Percentiles rank a stretch among this genome's conserved stretches.
phyloP scores from a whole-genome alignment of 2,888 invertebrate genomes.

The Argynnis bischoffii region DNA sequence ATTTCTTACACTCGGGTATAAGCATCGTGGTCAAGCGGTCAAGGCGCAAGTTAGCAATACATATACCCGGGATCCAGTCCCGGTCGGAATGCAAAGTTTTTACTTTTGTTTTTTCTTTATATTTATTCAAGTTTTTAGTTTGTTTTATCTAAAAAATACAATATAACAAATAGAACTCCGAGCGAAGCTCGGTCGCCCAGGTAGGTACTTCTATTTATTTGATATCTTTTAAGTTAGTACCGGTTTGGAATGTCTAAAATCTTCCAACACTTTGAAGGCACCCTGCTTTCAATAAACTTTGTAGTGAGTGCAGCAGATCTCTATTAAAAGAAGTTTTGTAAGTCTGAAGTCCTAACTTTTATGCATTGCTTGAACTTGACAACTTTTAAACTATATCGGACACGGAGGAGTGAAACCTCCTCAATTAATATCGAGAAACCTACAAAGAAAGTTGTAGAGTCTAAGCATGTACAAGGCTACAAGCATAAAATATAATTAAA shows the following conservation, averaged over 20 bases:
- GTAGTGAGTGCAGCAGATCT: slow-evolving; percentile 1
- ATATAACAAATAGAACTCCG: no score
- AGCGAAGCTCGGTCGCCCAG: no score
- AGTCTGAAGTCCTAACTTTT: slow-evolving; percentile 5
- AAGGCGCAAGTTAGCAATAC: no score
- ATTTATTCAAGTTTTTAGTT: no score
- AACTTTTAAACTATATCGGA: slow-evolving; percentile 19
- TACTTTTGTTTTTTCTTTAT: no score
- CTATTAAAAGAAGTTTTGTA: neutral
- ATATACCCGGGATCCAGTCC: no score
- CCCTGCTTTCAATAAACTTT: neutral
- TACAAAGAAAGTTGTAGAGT: neutral
- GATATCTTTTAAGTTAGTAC: neutral
- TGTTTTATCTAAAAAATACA: no score
- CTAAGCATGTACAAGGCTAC: neutral
- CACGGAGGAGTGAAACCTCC: slow-evolving; percentile 7
- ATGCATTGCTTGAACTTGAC: neutral
- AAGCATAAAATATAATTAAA: no score
- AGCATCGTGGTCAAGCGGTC: no score
- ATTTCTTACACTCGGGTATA: no score
- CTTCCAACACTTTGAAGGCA: neutral
- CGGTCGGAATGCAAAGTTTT: no score
- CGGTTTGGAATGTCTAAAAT: neutral
- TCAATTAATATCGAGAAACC: slow-evolving; percentile 12
- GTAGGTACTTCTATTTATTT: no score